Evolutionary conservation across 2,888 invertebrate genomes (phyloP).

Genomic region (Pristionchus japonicus): DNA sequence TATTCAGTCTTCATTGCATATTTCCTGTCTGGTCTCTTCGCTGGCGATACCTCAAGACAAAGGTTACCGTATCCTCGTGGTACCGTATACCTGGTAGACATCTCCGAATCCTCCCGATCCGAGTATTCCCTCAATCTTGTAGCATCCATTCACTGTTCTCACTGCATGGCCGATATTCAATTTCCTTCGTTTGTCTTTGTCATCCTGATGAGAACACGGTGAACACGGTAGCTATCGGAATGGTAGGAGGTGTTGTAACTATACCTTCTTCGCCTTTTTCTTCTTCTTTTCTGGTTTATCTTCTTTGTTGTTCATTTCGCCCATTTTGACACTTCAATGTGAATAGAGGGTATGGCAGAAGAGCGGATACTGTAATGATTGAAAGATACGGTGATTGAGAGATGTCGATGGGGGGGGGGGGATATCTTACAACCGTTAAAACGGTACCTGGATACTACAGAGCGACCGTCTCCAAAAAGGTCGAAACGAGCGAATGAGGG

Average conservation of each 20-base stretch:
- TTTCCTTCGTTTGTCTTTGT: constrained; percentile 22
- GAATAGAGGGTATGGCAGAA: neutral
- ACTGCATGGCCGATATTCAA: neutral
- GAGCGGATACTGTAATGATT: neutral
- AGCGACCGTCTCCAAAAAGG: neutral
- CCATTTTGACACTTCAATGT: neutral
- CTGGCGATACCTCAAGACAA: neutral
- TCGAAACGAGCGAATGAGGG: neutral
- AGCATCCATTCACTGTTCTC: neutral
- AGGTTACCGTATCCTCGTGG: neutral
- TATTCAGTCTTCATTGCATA: constrained; percentile 37
- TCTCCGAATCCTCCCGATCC: constrained; percentile 41
- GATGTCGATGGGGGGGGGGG: neutral
- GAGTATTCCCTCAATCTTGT: neutral
- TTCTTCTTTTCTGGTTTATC: neutral
- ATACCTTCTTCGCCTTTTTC: neutral
- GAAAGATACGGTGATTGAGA: neutral
- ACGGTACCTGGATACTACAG: neutral
- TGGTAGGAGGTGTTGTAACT: neutral
- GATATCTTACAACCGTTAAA: too few relatives aligned
- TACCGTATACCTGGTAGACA: constrained; percentile 27
- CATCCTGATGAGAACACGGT: neutral
- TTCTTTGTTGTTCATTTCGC: neutral
- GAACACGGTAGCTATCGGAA: neutral
- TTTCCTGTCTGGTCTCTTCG: neutral